Evolutionary conservation across 2,888 invertebrate species (phyloP).

Genomic region (Nasonovia ribisnigri): DNA sequence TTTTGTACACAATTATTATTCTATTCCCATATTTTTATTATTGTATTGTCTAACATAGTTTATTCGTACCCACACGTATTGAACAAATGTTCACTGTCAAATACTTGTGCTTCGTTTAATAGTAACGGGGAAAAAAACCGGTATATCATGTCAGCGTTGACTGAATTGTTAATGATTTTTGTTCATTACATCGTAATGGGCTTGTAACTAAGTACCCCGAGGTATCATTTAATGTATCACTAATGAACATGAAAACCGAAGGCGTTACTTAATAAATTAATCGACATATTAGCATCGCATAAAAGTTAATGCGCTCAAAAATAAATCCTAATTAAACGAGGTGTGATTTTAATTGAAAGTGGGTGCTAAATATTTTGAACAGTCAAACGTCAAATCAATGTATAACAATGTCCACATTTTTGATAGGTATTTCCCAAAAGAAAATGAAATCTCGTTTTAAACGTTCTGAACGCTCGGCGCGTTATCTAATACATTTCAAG

Average conservation of each 20-base stretch:
- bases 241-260: conserved; percentile 29
- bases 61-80: neutral
- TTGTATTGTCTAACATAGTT: neutral
- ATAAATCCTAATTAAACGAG: conserved; percentile 1
- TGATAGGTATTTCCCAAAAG: neutral
- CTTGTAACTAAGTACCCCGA: conserved; percentile 20
- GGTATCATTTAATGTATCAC: conserved; percentile 18
- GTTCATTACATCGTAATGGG: conserved; percentile 41
- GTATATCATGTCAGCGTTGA: conserved; percentile 13
- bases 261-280: conserved; percentile 29
- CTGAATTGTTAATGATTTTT: conserved; percentile 49
- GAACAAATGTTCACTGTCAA: conserved; percentile 15
- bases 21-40: neutral
- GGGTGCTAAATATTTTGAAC: conserved; percentile 1
- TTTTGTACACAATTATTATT: neutral
- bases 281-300: neutral
- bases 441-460: neutral
- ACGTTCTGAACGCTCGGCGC: neutral
- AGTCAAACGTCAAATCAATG: neutral
- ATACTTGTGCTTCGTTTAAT: neutral
- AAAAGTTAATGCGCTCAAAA: conserved; percentile 7
- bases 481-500: conserved; percentile 33
- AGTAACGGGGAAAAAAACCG: conserved; percentile 26
- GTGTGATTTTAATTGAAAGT: neutral
- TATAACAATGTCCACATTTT: neutral